phyloP scores from a whole-genome alignment of 2,797 vertebrate species.

The Linurgus olivaceus region DNA sequence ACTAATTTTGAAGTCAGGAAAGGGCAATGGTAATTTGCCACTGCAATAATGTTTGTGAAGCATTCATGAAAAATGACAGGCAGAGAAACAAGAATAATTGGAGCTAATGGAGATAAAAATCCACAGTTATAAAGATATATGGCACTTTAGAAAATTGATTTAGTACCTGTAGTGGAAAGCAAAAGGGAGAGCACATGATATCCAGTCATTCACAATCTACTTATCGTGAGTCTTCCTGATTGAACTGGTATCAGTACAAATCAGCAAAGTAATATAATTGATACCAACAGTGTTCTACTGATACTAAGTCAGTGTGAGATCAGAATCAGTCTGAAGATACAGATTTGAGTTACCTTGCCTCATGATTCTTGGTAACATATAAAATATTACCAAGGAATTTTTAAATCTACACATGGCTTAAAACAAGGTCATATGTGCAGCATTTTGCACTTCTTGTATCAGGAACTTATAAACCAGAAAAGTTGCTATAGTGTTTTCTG shows the following conservation, averaged over 20 bases:
- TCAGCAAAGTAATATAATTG: not conserved
- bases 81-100: slow-evolving; percentile 44
- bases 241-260: not conserved
- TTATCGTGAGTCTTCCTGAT: not conserved
- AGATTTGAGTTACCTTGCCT: not conserved
- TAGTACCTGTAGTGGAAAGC: slow-evolving; percentile 11
- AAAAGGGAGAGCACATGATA: not conserved
- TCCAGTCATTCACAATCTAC: slow-evolving; percentile 22
- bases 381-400: not conserved
- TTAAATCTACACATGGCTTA: not conserved
- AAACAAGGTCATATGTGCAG: not conserved
- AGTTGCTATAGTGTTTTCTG: not conserved
- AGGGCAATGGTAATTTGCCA: slow-evolving; percentile 6
- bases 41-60: slow-evolving; percentile 19
- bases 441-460: not conserved
- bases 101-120: slow-evolving; percentile 41
- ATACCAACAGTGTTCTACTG: not conserved
- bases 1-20: not conserved
- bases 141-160: slow-evolving; percentile 45
- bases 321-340: not conserved
- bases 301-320: not conserved
- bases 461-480: not conserved
- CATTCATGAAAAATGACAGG: slow-evolving; percentile 31
- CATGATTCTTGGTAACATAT: not conserved
- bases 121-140: slow-evolving; percentile 26